Evolutionary conservation across 1,140 invertebrate species (phyloP).

Genomic region (Chrysomallon squamiferum): DNA sequence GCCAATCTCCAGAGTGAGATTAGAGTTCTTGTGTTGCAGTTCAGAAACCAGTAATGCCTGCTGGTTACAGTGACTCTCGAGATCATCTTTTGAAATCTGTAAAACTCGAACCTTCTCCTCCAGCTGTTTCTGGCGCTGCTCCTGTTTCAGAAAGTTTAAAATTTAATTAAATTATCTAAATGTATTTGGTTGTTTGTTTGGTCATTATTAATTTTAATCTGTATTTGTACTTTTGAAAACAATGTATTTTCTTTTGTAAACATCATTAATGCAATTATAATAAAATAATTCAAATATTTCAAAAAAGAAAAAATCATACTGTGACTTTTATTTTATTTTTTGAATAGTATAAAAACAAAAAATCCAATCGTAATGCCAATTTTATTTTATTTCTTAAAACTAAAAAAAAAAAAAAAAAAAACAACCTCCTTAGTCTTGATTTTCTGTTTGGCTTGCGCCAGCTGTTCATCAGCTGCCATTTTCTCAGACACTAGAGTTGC

Average conservation of each 20-base stretch:
- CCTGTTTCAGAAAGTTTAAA: too few relatives aligned
- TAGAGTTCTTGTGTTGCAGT: conserved; percentile 53
- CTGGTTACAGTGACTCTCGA: conserved; percentile 52
- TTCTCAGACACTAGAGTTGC: conserved; percentile 44
- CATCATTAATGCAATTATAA: too few relatives aligned
- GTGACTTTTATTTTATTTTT: too few relatives aligned
- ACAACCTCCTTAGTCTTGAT: conserved; percentile 53
- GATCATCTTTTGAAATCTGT: conserved; percentile 51
- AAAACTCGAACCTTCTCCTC: conserved; percentile 56
- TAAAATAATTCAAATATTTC: too few relatives aligned
- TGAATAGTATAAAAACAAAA: too few relatives aligned
- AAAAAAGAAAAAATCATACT: too few relatives aligned
- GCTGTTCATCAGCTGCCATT: conserved; percentile 52
- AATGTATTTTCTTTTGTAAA: too few relatives aligned
- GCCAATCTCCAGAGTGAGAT: conserved; percentile 51
- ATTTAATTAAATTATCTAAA: too few relatives aligned
- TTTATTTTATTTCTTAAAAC: background rate
- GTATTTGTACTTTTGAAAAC: too few relatives aligned
- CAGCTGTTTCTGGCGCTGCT: conserved; percentile 10
- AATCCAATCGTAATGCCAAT: background rate
- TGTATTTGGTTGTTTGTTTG: too few relatives aligned
- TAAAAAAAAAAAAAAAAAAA: background rate
- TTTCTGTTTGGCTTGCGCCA: conserved; percentile 46
- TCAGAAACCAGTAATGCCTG: conserved; percentile 45
- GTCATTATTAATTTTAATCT: too few relatives aligned